Base-by-base conservation (phyloP, 1,140 invertebrate species). In the Sycobia sp. region DNA sequence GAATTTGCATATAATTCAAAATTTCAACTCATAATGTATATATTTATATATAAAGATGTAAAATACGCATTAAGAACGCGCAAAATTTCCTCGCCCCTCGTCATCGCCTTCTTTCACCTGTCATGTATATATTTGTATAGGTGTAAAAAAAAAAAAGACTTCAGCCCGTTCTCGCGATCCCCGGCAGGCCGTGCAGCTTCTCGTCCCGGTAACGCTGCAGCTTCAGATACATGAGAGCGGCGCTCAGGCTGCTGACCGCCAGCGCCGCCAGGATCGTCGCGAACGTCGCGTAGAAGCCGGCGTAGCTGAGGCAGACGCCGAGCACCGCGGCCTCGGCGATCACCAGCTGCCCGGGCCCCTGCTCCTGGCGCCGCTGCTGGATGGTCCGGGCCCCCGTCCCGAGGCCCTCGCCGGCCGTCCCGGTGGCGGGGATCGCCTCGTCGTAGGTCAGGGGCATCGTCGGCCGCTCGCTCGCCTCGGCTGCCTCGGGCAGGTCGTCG, bases 401-500 rank as follows among this genome's bases (percentile, higher is more conserved):
- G 57, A 82, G 81, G 5, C 76, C 74, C n/a, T 41, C 62, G 34
- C 80, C 67, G 18, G 75, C 79, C 36, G 81, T 72, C 46, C 79
- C 81, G 59, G 81, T 47, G 32, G 72, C 73, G 32, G 63, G 68
- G 11, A 59, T 36, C 7, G 53, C 65, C 5, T 67, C 63, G 3
- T 50, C 58, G 18, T n/a, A n/a, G n/a, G 74, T 66, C 34, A 75
- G 60, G 2, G 73, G 58, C 4, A 77, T 53, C 2, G 67, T 69
- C 1, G 13, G 5, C 1, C 27, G 29, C 29, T 32, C 29, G 11
- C 29, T 32, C 29, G 29, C 11, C 11, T 32, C 5, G 5, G 76
- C 65, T 5, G 73, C 70, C 23, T 74, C 51, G 46, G 80, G 79
- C 18, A 90, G 72, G 67, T 89, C 87, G 64, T 89, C 86, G 11